phyloP scores from a whole-genome alignment of 2,797 vertebrate genomes.

The Hybognathus amarus region DNA sequence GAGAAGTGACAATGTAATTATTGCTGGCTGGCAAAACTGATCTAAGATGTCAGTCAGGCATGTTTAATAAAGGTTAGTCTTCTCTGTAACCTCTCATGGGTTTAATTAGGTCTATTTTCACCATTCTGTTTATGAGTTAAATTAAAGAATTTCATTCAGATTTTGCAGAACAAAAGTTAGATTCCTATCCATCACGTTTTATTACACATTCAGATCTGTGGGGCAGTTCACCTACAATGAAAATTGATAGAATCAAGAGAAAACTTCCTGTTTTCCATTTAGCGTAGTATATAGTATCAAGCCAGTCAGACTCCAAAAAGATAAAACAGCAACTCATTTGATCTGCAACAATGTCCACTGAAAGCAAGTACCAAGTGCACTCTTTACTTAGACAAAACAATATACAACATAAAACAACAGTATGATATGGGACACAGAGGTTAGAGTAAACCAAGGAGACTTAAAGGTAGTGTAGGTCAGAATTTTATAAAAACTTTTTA shows the following conservation, averaged over 20 bases:
- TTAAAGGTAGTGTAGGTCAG: no score
- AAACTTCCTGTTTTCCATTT: neutral
- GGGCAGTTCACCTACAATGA: no score
- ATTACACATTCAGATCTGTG: neutral
- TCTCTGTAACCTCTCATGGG: neutral
- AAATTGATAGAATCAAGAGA: neutral
- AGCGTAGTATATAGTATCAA: neutral
- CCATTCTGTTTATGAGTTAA: constrained; percentile 7
- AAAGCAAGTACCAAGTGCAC: no score
- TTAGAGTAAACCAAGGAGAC: no score
- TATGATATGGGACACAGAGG: no score
- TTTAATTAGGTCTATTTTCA: constrained; percentile 34
- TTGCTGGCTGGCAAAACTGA: constrained; percentile 20
- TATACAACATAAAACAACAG: no score
- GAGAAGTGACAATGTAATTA: constrained; percentile 49
- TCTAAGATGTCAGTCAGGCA: constrained; percentile 25
- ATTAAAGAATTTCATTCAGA: neutral
- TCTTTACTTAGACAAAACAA: no score
- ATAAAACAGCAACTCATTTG: neutral
- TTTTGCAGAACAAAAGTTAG: neutral
- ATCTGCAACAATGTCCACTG: neutral
- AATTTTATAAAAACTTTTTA: no score
- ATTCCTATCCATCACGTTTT: neutral
- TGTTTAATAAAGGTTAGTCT: constrained; percentile 30
- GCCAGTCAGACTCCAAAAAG: neutral